Evolutionary conservation across 2,888 invertebrate species (phyloP), one percentile per base, ranked within the genome.

Genomic region (Dorcus parallelipipedus): DNA sequence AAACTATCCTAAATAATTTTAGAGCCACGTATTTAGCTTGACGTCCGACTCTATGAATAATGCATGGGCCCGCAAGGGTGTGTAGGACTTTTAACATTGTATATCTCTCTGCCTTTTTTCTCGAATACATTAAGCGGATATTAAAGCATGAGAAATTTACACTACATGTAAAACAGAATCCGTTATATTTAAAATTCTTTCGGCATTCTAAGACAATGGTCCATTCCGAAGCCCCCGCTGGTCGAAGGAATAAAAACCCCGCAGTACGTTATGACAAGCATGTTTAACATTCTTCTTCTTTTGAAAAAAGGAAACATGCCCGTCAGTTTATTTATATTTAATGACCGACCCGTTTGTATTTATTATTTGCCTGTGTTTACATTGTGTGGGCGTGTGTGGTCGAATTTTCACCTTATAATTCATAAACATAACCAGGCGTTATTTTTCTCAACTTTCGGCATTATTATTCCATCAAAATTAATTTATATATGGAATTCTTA

Each of bases 231-330:
- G 55, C 60, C 59, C 67, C 68, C 63, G 67, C 63, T 61, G 68
- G 56, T 64, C 52, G 38, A 45, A 47, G 47, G 57, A 58, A 65
- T 64, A 64, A 65, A 65, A 67, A 60, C 58, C 49, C 54, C 43
- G 47, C 50, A 49, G 60, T 60, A 64, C 60, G 64, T 67, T 67
- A 68, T 68, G 69, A 68, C 69, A 67, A 62, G 69, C 69, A 67
- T 64, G 65, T 67, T 67, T 69, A 66, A 65, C 60, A 64, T 62
- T 64, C 55, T 14, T 14, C 14, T 49, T 40, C 49, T 58, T 56
- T 63, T 64, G 56, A 58, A 63, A 67, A 65, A 67, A 62, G 54
- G 60, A 64, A 66, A 60, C 59, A 56, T 48, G 60, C 54, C 59
- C 60, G 67, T 64, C 67, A 61, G 62, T 64, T 64, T 66, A 65